Percentiles rank a stretch among this genome's conserved stretches.
Evolutionary conservation across 1,140 invertebrate genomes (phyloP).

Genomic region (Plutomurus gul): DNA sequence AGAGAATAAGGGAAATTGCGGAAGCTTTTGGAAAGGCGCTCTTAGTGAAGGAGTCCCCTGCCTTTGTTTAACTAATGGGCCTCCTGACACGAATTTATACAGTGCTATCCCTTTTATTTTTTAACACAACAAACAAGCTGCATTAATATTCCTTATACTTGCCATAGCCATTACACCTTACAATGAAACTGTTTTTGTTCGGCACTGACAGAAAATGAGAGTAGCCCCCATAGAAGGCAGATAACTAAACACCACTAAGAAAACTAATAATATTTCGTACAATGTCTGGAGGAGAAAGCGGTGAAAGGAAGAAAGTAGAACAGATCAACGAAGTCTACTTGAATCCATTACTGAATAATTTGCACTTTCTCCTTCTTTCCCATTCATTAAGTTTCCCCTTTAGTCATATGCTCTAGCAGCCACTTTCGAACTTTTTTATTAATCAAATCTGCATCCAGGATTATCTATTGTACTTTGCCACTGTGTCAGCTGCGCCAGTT

Average conservation of each 20-base stretch:
- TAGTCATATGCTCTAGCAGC: too few relatives aligned
- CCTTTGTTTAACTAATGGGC: slow-evolving; percentile 43
- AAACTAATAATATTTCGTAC: neutral
- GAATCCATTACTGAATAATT: too few relatives aligned
- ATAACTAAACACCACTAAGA: neutral
- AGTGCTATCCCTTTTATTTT: slow-evolving; percentile 31
- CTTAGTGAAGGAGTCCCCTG: slow-evolving; percentile 31
- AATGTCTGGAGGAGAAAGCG: too few relatives aligned
- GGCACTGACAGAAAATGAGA: neutral
- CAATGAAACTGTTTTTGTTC: slow-evolving; percentile 6
- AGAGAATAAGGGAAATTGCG: neutral
- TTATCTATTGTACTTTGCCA: too few relatives aligned
- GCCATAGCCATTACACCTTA: slow-evolving; percentile 25
- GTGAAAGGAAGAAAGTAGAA: too few relatives aligned
- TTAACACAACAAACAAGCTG: slow-evolving; percentile 33
- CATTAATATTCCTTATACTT: slow-evolving; percentile 38
- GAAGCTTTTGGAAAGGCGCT: slow-evolving; percentile 4
- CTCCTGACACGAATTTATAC: slow-evolving; percentile 49
- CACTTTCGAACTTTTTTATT: too few relatives aligned
- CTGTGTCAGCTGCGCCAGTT: too few relatives aligned
- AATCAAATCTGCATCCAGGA: too few relatives aligned
- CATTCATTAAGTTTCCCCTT: too few relatives aligned
- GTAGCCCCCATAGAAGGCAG: neutral
- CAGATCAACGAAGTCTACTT: too few relatives aligned
- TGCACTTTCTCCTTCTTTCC: too few relatives aligned